Evolutionary conservation across 2,113 vertebrate genomes (phyloP).

Genomic region (Pelmatolapia mariae): DNA sequence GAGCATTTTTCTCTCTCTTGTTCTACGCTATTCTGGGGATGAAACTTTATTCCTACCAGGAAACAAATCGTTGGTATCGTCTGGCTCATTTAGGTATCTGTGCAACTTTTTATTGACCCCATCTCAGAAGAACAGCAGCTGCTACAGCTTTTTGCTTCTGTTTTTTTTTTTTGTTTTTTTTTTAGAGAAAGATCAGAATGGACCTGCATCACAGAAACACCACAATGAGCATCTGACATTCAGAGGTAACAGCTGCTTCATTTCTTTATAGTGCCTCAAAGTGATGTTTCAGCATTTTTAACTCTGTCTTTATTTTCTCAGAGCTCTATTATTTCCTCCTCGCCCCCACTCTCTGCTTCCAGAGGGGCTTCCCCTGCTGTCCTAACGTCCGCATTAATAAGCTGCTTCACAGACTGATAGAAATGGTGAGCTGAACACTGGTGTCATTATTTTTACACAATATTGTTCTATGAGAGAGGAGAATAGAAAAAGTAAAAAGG

Average conservation of each 20-base stretch:
- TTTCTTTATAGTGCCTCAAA: not conserved
- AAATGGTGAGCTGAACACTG: slow-evolving; percentile 35
- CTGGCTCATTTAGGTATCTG: slow-evolving; percentile 8
- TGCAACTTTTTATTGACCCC: not conserved
- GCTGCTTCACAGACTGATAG: slow-evolving; percentile 37
- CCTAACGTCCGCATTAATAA: slow-evolving; percentile 10
- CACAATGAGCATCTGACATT: not conserved
- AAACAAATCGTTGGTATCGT: slow-evolving; percentile 39
- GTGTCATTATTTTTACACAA: not conserved
- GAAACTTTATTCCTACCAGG: slow-evolving; percentile 47
- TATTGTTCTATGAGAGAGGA: not conserved
- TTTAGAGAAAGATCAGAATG: not conserved
- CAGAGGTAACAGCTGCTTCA: not conserved
- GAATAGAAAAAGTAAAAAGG: not conserved
- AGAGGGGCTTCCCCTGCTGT: slow-evolving; percentile 43
- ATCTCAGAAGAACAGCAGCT: not conserved
- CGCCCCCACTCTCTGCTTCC: slow-evolving; percentile 38
- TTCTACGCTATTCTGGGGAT: slow-evolving; percentile 21
- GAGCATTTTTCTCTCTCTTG: slow-evolving; percentile 36
- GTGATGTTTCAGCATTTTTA: not conserved
- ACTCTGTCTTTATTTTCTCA: not conserved
- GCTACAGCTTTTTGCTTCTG: not conserved
- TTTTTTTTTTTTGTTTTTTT: not conserved
- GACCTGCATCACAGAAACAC: not conserved
- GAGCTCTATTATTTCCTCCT: slow-evolving; percentile 53